Conservation (phyloP, 2,113 vertebrate genomes). For the Physeter macrocephalus region DNA sequence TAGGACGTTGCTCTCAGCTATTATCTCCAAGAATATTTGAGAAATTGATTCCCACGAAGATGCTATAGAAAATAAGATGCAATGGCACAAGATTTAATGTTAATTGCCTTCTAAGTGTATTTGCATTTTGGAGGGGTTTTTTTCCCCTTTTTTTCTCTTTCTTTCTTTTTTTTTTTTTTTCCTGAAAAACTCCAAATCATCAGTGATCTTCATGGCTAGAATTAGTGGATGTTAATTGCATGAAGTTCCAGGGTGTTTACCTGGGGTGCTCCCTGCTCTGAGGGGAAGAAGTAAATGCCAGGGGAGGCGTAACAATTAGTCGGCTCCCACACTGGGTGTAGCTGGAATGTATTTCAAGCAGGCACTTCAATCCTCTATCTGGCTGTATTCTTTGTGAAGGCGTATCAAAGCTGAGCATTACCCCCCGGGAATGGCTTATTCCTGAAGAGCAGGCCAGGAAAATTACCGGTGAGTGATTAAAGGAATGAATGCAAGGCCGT, state of each 20-base stretch:
- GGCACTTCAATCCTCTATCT: background rate
- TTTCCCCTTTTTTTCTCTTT: background rate
- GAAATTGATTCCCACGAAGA: background rate
- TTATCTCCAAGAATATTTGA: background rate
- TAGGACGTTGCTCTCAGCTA: background rate
- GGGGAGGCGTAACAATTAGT: constrained; percentile 6
- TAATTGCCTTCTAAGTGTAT: background rate
- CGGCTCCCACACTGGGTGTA: background rate
- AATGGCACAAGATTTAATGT: background rate
- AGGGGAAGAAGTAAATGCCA: background rate
- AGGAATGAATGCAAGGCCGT: background rate
- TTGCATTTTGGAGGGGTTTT: background rate
- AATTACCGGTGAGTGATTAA: background rate
- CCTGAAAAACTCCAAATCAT: background rate
- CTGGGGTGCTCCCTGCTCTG: background rate
- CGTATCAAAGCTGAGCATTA: background rate
- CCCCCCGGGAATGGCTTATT: background rate
- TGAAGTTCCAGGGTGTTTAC: constrained; percentile 46
- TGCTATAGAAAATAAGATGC: background rate
- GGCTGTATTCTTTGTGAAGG: background rate
- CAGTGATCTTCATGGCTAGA: background rate
- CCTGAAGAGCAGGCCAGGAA: background rate
- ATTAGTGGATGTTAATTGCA: constrained; percentile 9
- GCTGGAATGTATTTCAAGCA: constrained; percentile 4
- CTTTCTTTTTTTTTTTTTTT: background rate